Base-by-base conservation (phyloP, 2,797 vertebrate genomes). In the Alcedo quadribrachys region DNA sequence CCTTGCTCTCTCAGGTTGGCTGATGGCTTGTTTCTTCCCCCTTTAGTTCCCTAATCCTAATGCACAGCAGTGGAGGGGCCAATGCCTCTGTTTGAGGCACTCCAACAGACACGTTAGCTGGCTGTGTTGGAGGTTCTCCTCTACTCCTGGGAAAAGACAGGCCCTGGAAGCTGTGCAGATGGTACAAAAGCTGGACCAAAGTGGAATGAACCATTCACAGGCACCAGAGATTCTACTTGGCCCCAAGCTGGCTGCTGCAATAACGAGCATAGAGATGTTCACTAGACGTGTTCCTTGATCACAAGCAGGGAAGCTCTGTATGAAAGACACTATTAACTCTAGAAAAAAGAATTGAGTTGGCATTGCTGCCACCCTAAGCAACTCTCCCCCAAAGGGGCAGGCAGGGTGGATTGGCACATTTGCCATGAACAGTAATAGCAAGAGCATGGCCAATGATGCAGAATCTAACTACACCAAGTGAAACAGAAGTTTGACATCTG, bases 101-200 rank as follows among this genome's bases (percentile, higher is more conserved):
- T 70, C 15, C 57, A 46, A 28, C 25, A 57, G 22, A 10, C 2
- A 61, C 18, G 5, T 32, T 8, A 73, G 19, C 60, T 71, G 60
- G 37, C 9, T 5, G 30, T 21, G 17, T 24, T 76, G 60, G 62
- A 70, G 9, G 60, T 37, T 24, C 5, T 54, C 18, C n/a, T 76
- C 42, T 3, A 0, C 76, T 48, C 42, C 1, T 2, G 2, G 46
- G 55, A 30, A 8, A 21, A 37, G 19, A 0, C 18, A 66, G 12
- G 62, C 7, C 32, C 61, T 68, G 40, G 17, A 51, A 81, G n/a
- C 12, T 48, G 6, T 48, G 30, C n/a, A 37, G 48, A 10, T 32
- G 48, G 37, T 7, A 7, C 19, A 63, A 63, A 73, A n/a, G 11
- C 35, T 42, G 30, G 22, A 12, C 35, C 20, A n/a, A 55, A 30